These are phyloP conservation scores for Taurulus bubalis DNA, from an alignment of 2,113 vertebrate species.

Conservation along the genomic window DNA sequence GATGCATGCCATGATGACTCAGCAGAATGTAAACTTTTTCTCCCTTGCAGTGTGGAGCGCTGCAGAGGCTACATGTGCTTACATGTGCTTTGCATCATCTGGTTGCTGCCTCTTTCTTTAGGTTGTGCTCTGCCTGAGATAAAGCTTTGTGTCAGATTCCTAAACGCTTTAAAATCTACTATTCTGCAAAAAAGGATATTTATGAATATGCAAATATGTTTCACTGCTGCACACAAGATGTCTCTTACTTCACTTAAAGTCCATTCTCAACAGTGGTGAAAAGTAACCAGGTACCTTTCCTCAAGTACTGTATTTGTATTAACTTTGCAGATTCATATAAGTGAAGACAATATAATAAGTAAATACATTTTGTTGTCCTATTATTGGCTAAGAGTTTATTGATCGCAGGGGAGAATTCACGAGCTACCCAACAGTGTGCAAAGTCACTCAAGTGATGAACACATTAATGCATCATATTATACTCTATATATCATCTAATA, in stretches of 20 bases:
- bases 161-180: not conserved
- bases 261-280: not conserved
- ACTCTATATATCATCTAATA: too few relatives aligned
- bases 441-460: too few relatives aligned
- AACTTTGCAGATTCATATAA: too few relatives aligned
- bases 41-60: not conserved
- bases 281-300: not conserved
- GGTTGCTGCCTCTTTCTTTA: not conserved
- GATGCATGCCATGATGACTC: not conserved
- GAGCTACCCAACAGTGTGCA: too few relatives aligned
- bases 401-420: too few relatives aligned
- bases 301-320: not conserved
- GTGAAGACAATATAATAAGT: too few relatives aligned
- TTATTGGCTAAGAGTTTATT: too few relatives aligned
- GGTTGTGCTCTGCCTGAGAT: not conserved
- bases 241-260: not conserved
- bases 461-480: too few relatives aligned
- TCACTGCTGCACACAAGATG: not conserved
- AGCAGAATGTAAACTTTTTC: not conserved
- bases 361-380: too few relatives aligned
- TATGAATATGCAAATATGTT: not conserved
- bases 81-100: not conserved
- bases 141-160: not conserved
- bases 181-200: not conserved
- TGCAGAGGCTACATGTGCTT: not conserved